These are phyloP conservation scores for Acholoe squamosa DNA, from an alignment of 2,888 invertebrate species.

Conservation along the genomic window DNA sequence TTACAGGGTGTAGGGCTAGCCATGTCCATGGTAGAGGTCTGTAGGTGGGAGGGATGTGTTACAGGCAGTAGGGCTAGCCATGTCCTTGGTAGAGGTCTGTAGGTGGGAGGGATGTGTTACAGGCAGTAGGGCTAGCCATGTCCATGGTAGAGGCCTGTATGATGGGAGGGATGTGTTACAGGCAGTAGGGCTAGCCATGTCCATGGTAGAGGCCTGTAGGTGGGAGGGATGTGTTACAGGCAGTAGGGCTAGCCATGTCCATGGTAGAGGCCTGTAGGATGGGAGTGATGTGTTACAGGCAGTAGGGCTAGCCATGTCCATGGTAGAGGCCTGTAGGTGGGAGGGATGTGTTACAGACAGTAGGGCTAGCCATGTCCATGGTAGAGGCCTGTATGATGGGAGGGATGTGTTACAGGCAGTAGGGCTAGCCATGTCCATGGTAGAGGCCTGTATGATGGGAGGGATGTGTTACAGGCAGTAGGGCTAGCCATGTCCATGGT, in stretches of 20 bases:
- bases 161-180: not conserved
- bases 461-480: not conserved
- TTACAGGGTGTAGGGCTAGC: too few species aligned
- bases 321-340: not conserved
- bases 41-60: not conserved
- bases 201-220: not conserved
- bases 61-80: too few species aligned
- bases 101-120: not conserved
- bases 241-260: slow-evolving; percentile 32
- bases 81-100: not conserved
- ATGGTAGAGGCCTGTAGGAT: too few species aligned
- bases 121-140: slow-evolving; percentile 24
- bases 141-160: too few species aligned
- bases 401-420: too few species aligned
- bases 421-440: not conserved
- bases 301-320: too few species aligned
- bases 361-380: slow-evolving; percentile 34
- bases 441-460: not conserved
- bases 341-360: not conserved
- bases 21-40: not conserved
- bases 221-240: not conserved
- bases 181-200: too few species aligned
- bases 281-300: not conserved
- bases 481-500: slow-evolving; percentile 40
- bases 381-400: too few species aligned